Conservation (phyloP, 2,888 invertebrate genomes). For the Biston stratarius region DNA sequence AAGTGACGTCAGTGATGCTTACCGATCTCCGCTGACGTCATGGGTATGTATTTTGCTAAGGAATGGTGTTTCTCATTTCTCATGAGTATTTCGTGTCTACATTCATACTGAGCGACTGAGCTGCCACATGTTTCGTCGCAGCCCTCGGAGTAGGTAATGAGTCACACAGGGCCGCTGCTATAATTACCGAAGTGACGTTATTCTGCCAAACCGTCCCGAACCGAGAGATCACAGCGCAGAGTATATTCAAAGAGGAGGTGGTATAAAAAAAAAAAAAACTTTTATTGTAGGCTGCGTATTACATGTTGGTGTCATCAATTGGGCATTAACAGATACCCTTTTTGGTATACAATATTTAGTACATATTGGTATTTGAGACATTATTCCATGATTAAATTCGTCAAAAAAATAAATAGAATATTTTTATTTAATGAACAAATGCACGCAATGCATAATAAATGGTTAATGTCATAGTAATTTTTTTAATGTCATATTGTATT, state of each 20-base stretch:
- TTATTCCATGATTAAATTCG: too few relatives aligned
- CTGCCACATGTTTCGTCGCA: slow-evolving; percentile 47
- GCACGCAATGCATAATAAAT: too few relatives aligned
- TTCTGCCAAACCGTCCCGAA: slow-evolving; percentile 51
- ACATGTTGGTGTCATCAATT: too few relatives aligned
- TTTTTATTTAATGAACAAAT: too few relatives aligned
- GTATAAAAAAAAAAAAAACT: not conserved
- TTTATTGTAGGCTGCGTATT: not conserved
- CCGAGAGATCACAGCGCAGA: slow-evolving; percentile 31
- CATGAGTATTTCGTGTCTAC: slow-evolving; percentile 22
- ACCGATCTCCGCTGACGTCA: slow-evolving; percentile 20
- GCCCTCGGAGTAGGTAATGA: slow-evolving; percentile 39
- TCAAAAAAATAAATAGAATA: too few relatives aligned
- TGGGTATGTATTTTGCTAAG: slow-evolving; percentile 7
- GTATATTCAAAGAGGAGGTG: not conserved
- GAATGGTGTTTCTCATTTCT: slow-evolving; percentile 12
- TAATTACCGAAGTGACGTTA: slow-evolving; percentile 55
- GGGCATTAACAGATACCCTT: too few relatives aligned
- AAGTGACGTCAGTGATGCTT: slow-evolving; percentile 16
- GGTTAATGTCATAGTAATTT: too few relatives aligned
- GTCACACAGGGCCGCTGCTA: slow-evolving; percentile 42
- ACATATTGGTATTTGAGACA: too few relatives aligned
- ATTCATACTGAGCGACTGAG: slow-evolving; percentile 38
- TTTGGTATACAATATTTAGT: too few relatives aligned
- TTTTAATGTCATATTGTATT: too few relatives aligned